Conservation (phyloP, 1,140 invertebrate species). For the Dinothrombium tinctorium region DNA sequence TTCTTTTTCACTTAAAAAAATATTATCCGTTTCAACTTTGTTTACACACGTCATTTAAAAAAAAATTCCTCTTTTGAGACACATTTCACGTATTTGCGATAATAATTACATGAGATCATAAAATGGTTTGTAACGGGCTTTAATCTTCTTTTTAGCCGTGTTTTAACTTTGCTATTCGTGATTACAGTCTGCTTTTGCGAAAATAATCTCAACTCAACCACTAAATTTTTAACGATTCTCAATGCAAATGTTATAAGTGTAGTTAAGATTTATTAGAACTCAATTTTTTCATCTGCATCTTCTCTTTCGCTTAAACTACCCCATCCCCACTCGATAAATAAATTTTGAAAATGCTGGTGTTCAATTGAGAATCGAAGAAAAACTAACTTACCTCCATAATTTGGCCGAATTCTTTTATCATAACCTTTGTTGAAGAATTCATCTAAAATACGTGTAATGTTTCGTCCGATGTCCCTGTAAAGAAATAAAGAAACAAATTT, state of each 20-base stretch:
- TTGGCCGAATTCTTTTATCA: slow-evolving; percentile 91
- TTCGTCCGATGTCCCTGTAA: slow-evolving; percentile 20
- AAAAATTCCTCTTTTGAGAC: no score
- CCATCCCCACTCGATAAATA: no score
- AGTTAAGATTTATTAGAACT: background rate
- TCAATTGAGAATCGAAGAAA: background rate
- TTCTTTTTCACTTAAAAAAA: no score
- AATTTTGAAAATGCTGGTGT: background rate
- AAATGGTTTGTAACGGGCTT: background rate
- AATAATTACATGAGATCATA: background rate
- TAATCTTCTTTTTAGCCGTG: background rate
- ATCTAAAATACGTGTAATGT: slow-evolving; percentile 76
- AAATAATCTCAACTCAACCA: background rate
- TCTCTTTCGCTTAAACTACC: background rate
- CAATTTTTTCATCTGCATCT: background rate
- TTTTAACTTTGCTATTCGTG: background rate
- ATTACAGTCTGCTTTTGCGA: background rate
- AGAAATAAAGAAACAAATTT: no score
- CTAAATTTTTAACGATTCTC: background rate
- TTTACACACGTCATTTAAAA: no score
- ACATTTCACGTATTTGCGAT: no score
- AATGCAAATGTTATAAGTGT: background rate
- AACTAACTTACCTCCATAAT: slow-evolving; percentile 78
- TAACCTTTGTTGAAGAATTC: slow-evolving; percentile 68
- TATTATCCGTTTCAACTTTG: no score